These are phyloP conservation scores for Drosophila lutescens DNA, from an alignment of 2,888 invertebrate genomes.

Conservation along the genomic window DNA sequence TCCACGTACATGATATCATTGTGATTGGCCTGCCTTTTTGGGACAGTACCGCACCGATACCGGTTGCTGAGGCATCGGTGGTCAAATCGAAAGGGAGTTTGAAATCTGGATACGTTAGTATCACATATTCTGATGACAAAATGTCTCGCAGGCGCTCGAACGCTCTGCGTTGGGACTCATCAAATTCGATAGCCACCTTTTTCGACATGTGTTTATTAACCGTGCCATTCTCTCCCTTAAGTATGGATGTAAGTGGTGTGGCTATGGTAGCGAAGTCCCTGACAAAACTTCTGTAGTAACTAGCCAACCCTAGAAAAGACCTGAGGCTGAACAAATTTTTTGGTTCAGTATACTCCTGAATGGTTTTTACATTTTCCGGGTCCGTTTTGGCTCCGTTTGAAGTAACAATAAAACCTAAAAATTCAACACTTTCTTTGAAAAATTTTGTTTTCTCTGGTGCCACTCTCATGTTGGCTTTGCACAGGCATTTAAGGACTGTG, in stretches of 20 bases:
- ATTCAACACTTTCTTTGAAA: slow-evolving; percentile 7
- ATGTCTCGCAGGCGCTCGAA: background rate
- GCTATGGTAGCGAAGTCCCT: background rate
- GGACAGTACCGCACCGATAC: too few species aligned
- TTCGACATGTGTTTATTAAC: slow-evolving; percentile 1
- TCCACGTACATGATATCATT: too few species aligned
- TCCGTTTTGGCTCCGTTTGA: slow-evolving; percentile 10
- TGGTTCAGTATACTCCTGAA: slow-evolving; percentile 1
- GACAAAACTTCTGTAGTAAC: slow-evolving; percentile 7
- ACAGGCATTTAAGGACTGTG: too few species aligned
- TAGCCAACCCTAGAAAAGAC: background rate
- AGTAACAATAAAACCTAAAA: background rate
- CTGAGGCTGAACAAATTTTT: slow-evolving; percentile 14
- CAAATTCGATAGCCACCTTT: background rate
- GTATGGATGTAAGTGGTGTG: slow-evolving; percentile 3
- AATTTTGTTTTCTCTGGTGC: background rate
- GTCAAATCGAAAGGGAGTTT: too few species aligned
- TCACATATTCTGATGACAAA: background rate
- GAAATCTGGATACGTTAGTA: background rate
- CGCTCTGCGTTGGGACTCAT: background rate
- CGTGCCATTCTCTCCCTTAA: slow-evolving; percentile 4
- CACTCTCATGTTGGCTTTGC: background rate
- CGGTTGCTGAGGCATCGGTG: too few species aligned
- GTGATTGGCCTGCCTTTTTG: too few species aligned
- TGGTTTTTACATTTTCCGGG: slow-evolving; percentile 6